Conservation (phyloP, 2,797 vertebrate genomes). For the Alectoris magna region DNA sequence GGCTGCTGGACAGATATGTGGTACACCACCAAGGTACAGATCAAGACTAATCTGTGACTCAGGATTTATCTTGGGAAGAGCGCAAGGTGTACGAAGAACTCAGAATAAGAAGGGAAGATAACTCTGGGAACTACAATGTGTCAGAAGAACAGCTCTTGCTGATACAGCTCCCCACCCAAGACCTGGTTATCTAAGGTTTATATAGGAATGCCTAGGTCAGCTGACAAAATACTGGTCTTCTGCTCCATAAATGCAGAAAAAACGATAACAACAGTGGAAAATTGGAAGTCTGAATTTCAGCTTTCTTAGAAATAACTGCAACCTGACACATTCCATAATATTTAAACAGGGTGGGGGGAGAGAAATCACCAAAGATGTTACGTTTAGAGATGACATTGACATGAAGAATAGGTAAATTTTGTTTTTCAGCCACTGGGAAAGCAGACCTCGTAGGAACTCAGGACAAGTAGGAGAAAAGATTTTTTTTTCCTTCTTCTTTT, state of each 20-base stretch:
- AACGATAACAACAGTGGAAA: conserved; percentile 81
- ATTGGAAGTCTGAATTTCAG: conserved; percentile 81
- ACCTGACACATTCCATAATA: conserved; percentile 77
- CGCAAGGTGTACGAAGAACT: conserved; percentile 80
- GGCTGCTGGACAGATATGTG: conserved; percentile 77
- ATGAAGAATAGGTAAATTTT: conserved; percentile 84
- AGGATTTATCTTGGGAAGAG: conserved; percentile 80
- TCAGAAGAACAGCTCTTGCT: conserved; percentile 80
- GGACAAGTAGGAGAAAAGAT: conserved; percentile 75
- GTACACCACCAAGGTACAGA: conserved; percentile 80
- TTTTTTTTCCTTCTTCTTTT: conserved; percentile 69
- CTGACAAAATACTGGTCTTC: conserved; percentile 79
- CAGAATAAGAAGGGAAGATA: conserved; percentile 77
- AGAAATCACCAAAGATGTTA: conserved; percentile 76
- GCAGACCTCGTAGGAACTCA: conserved; percentile 72
- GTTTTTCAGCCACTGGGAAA: conserved; percentile 75
- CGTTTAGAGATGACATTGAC: conserved; percentile 80
- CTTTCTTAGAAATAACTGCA: conserved; percentile 81
- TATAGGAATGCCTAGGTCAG: conserved; percentile 84
- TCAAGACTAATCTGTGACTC: conserved; percentile 81
- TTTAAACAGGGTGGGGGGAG: conserved; percentile 75
- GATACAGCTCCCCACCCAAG: conserved; percentile 74
- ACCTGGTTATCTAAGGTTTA: conserved; percentile 74
- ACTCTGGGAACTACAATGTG: conserved; percentile 79
- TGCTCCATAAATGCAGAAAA: conserved; percentile 80